Base-by-base conservation (phyloP, 1,140 invertebrate species). In the Ditylenchus dipsaci region DNA sequence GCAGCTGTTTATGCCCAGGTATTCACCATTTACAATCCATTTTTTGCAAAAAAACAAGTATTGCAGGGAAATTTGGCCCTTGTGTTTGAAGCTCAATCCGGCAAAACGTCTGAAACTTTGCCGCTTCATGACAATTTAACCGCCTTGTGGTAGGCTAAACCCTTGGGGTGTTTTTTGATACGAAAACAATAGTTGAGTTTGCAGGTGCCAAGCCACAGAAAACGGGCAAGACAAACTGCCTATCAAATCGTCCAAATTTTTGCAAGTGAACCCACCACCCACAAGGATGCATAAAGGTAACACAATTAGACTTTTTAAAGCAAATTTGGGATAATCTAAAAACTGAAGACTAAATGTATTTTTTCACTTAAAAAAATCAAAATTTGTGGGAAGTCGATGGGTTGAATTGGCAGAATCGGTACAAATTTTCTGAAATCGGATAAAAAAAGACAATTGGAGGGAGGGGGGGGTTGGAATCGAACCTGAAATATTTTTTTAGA, bases 11-110 rank as follows among this genome's bases (percentile, higher is more conserved):
- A 38, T 38, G 33, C 33, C 11, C 33, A 38, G 33, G 33, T 38
- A 11, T 3, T 38, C 3, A 11, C 33, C 59, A 27, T 23, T 26
- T 21, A n/a, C 19, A 57, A 57, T 13, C 23, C 0, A 19, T 19
- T 61, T 61, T 61, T 29, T 5, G 3, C 59, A 33, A 43, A 19
- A 33, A 49, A 45, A 17, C 56, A n/a, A n/a, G n/a, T 58, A 38
- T 67, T 58, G 42, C 59, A 68, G 38, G 67, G 67, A 21, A 68
- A 68, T 68, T 47, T 68, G 38, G 53, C 57, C 23, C 19, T 68
- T 61, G 60, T 68, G 33, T 68, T 68, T 63, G 58, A 68, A 29
- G 58, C 67, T 21, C 33, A 53, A 17, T 19, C 33, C 21, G 67
- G 60, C 38, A 26, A 43, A 11, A 60, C 59, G 21, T 45, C 65